Conservation (phyloP, 2,113 vertebrate species). For the Oxyruncus cristatus region DNA sequence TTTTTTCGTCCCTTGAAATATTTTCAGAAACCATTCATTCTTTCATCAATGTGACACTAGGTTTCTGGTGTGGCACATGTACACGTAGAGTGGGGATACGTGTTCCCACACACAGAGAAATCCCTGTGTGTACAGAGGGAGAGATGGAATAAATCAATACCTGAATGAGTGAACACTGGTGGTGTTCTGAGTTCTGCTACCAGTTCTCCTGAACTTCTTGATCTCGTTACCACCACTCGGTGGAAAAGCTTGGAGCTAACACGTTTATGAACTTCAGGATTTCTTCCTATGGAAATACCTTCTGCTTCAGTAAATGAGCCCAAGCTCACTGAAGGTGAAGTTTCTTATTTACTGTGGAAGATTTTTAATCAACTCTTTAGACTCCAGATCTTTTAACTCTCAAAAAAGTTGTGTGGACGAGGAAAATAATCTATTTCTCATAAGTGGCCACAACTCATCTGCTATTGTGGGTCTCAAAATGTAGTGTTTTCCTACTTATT, state of each 20-base stretch:
- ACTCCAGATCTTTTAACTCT: background rate
- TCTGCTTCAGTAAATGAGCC: background rate
- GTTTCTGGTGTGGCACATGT: background rate
- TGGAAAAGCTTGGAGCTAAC: background rate
- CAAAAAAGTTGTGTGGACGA: background rate
- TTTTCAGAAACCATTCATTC: background rate
- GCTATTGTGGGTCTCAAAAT: background rate
- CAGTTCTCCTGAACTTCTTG: background rate
- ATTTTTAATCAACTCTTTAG: background rate
- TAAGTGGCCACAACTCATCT: background rate
- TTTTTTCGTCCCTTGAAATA: background rate
- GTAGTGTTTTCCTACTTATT: background rate
- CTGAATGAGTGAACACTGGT: background rate
- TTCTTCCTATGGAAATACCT: background rate
- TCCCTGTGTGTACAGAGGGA: fast-evolving
- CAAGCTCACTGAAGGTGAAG: background rate
- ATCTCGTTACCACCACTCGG: conserved; percentile 43
- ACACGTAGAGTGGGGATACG: fast-evolving
- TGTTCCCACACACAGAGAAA: background rate
- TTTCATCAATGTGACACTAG: background rate
- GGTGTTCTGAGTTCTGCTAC: background rate
- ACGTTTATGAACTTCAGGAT: background rate
- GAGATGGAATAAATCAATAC: background rate
- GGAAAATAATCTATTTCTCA: background rate
- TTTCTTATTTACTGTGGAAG: background rate